Evolutionary conservation across 1,140 invertebrate species (phyloP), one percentile per base, ranked within the genome.

Genomic region (Druon quercuslanigerum): DNA sequence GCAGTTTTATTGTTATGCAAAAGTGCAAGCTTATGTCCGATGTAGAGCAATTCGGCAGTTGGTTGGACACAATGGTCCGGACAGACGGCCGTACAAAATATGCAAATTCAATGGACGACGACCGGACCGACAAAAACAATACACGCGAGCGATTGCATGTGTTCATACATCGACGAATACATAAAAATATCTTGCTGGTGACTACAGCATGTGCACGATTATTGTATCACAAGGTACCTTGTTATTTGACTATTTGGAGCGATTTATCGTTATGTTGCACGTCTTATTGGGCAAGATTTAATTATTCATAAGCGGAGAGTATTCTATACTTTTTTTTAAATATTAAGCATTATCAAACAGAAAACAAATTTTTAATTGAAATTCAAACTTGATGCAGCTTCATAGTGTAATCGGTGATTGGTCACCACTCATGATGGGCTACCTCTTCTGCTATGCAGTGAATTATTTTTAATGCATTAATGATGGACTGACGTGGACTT

Each of bases 91-190:
- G 78, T 84, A 79, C 84, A 83, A 85, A 87, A 86, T 89, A 88
- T 88, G 87, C 85, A 88, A 87, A 90, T 89, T 85, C 81, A 76
- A 46, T 74, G 78, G 75, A 79, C 85, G 83, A 83, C 76, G 84
- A 76, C 76, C 79, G 74, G 71, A 50, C 80, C 81, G 85, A 85
- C 84, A 88, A 89, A 90, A 89, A 89, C 88, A 90, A 89, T 90
- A 88, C 89, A 88, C 86, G 85, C 82, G 86, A 85, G 76, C 84
- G 83, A 84, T 88, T 87, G 87, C 87, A 87, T 87, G 88, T 89
- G 87, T 89, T 89, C 87, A 88, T 87, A 87, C 87, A 85, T 85
- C 87, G 86, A 89, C 86, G 80, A 83, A 88, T 87, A 83, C 83
- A 85, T 88, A 87, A 85, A 90, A 90, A 87, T 89, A 87, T 85